phyloP scores from a whole-genome alignment of 1,140 invertebrate species.

The Papilio dardanus region DNA sequence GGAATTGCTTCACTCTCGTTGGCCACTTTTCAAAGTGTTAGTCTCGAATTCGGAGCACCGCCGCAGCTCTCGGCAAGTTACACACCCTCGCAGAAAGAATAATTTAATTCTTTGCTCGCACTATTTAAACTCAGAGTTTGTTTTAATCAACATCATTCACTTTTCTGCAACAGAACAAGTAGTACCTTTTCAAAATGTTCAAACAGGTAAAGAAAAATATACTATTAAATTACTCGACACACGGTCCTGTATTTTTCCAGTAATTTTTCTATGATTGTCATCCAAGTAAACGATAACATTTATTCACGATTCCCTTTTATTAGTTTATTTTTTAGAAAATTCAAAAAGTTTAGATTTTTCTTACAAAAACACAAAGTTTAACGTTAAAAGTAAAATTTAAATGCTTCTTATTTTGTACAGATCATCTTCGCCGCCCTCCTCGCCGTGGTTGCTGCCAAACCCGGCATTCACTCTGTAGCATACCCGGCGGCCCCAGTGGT shows the following conservation, averaged over 20 bases:
- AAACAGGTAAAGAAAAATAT: constrained; percentile 62
- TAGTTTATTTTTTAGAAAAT: too few relatives aligned
- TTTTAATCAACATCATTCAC: constrained; percentile 56
- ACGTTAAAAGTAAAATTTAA: neutral
- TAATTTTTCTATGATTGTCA: neutral
- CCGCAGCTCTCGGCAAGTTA: constrained; percentile 53
- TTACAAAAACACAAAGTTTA: neutral
- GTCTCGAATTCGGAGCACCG: constrained; percentile 72
- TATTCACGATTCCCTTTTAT: too few relatives aligned
- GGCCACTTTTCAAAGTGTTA: constrained; percentile 54
- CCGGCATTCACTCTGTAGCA: constrained; percentile 69
- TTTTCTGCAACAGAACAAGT: constrained; percentile 45
- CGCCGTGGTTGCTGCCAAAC: constrained; percentile 65
- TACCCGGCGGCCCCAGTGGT: constrained; percentile 53
- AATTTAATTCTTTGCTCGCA: constrained; percentile 51
- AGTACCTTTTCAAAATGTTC: constrained; percentile 62
- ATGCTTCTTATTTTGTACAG: constrained; percentile 43
- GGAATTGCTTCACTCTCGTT: constrained; percentile 47
- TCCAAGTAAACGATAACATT: too few relatives aligned
- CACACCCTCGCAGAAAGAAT: constrained; percentile 59
- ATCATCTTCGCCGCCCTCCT: constrained; percentile 61
- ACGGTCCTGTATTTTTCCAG: neutral
- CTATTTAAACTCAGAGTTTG: constrained; percentile 63
- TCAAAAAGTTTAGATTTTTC: neutral
- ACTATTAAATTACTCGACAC: neutral